Percentiles rank a stretch among this genome's conserved stretches.
Conservation (phyloP, 2,797 vertebrate genomes). For the Kryptopterus vitreolus region DNA sequence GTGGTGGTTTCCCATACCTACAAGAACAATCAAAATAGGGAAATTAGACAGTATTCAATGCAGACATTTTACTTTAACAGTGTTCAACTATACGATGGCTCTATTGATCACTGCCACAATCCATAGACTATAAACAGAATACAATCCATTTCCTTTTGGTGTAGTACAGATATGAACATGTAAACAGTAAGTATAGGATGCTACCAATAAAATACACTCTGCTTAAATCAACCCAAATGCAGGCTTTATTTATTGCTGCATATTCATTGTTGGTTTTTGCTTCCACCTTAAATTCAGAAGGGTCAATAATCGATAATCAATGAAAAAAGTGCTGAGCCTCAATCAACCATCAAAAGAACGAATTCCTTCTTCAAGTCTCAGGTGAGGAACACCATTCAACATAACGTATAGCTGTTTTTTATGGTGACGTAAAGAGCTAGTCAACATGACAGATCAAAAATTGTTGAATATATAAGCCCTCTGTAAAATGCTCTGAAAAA, state of each 20-base stretch:
- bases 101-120: neutral
- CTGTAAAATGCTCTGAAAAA: no score
- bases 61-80: neutral
- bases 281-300: neutral
- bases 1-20: constrained; percentile 93
- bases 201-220: neutral
- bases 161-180: neutral
- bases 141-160: neutral
- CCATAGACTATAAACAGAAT: neutral
- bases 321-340: neutral
- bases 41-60: neutral
- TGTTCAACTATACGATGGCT: neutral
- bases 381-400: neutral
- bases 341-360: neutral
- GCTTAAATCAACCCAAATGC: neutral
- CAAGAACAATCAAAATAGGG: constrained; percentile 38
- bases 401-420: neutral
- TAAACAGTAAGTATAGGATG: neutral
- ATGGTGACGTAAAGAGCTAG: neutral
- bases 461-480: no score
- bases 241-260: neutral
- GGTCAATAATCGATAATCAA: neutral
- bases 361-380: neutral
- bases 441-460: neutral
- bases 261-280: neutral